These are phyloP conservation scores for Ptychadena robeensis DNA, from an alignment of 2,797 vertebrate species.

Conservation along the genomic window DNA sequence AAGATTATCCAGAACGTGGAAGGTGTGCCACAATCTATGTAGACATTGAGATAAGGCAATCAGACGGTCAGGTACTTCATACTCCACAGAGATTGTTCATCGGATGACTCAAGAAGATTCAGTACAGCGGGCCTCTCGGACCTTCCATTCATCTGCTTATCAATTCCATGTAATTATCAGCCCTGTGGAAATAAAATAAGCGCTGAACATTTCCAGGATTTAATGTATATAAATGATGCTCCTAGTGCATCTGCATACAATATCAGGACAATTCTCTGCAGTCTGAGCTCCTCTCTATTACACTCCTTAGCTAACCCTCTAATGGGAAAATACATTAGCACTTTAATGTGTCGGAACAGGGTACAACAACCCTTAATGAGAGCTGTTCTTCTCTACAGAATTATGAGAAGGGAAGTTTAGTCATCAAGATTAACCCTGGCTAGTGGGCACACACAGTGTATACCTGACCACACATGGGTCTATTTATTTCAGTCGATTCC, in stretches of 20 bases:
- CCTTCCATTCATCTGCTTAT: background rate
- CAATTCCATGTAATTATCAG: slow-evolving; percentile 29
- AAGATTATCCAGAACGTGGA: too few species aligned
- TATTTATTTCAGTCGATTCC: too few species aligned
- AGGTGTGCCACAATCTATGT: too few species aligned
- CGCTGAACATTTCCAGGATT: background rate
- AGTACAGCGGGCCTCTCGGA: background rate
- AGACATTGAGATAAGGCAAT: background rate
- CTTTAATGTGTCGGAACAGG: background rate
- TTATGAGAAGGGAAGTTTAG: too few species aligned
- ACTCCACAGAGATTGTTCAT: background rate
- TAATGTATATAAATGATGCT: background rate
- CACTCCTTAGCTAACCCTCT: background rate
- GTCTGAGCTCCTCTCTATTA: background rate
- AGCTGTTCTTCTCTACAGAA: background rate
- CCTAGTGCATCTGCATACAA: background rate
- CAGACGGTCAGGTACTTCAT: background rate
- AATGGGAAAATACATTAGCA: background rate
- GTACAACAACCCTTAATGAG: background rate
- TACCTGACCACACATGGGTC: too few species aligned
- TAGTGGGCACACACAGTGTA: too few species aligned
- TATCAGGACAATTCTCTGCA: background rate
- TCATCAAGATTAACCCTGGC: too few species aligned
- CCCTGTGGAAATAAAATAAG: slow-evolving; percentile 27
- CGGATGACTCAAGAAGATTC: background rate